phyloP scores from a whole-genome alignment of 2,888 invertebrate genomes.

The Caenorhabditis sp. region DNA sequence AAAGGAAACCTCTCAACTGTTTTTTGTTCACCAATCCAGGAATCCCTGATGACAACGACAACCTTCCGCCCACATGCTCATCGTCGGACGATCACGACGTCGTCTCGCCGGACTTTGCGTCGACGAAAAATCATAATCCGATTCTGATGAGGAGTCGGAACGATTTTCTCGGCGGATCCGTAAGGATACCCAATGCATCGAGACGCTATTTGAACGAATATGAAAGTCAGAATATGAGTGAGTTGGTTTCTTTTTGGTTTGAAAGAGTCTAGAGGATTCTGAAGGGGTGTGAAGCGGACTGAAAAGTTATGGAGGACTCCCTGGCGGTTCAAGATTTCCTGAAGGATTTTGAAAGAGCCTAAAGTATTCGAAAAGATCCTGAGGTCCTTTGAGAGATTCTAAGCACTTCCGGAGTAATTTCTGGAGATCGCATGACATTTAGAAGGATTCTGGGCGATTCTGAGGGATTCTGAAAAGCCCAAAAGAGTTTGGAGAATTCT shows the following conservation, averaged over 20 bases:
- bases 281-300: no score
- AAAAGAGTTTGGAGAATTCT: no score
- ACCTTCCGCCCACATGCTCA: constrained; percentile 72
- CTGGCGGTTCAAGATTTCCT: no score
- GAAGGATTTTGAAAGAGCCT: no score
- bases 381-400: neutral
- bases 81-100: constrained; percentile 74
- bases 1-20: neutral
- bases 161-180: constrained; percentile 49
- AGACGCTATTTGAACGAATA: constrained; percentile 7
- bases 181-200: neutral
- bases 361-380: neutral
- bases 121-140: neutral
- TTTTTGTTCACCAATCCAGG: neutral
- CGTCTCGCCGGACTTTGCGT: constrained; percentile 44
- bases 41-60: constrained; percentile 60
- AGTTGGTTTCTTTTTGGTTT: neutral
- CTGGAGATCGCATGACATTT: no score
- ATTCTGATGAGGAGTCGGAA: constrained; percentile 30
- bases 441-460: no score
- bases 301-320: no score
- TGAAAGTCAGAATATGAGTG: neutral
- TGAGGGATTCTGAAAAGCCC: no score
- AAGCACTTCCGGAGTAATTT: no score
- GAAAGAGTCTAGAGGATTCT: no score